A percentile compares a stretch with the other conserved stretches of the same genome.
phyloP scores from a whole-genome alignment of 2,113 vertebrate genomes.

The Ceyx cyanopectus region DNA sequence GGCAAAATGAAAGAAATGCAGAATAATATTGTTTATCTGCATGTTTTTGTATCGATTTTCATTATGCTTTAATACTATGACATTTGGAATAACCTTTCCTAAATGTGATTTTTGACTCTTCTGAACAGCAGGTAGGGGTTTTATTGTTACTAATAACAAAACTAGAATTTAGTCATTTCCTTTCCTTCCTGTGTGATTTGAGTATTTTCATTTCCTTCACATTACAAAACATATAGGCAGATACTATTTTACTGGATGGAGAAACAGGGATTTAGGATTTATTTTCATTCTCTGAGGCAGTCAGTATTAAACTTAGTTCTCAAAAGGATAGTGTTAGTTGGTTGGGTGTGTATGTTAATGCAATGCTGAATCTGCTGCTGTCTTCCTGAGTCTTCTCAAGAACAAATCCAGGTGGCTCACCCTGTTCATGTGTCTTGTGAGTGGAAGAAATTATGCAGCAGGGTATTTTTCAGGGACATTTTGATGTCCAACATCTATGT shows the following conservation, averaged over 20 bases:
- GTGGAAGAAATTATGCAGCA: background rate
- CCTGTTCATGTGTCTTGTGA: background rate
- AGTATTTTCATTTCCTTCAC: background rate
- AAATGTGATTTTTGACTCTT: constrained; percentile 28
- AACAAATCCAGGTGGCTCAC: background rate
- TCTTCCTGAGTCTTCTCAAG: background rate
- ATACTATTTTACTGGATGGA: background rate
- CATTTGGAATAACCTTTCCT: constrained; percentile 44
- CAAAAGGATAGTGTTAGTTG: background rate
- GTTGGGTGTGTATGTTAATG: background rate
- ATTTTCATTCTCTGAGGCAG: background rate
- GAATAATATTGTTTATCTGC: background rate
- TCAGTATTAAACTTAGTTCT: background rate
- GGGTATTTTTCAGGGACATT: background rate
- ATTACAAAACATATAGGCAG: background rate
- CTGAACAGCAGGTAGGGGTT: background rate
- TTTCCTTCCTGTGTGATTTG: background rate
- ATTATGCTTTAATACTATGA: constrained; percentile 6
- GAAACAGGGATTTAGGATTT: background rate
- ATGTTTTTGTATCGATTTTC: background rate
- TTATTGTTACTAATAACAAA: constrained; percentile 28
- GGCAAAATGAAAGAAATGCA: background rate
- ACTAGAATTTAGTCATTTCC: constrained; percentile 4
- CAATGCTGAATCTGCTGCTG: background rate
- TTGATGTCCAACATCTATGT: background rate